Evolutionary conservation across 37 sponge, comb jelly and placozoan species (phyloP).

Genomic region (Theonella swinhoei): DNA sequence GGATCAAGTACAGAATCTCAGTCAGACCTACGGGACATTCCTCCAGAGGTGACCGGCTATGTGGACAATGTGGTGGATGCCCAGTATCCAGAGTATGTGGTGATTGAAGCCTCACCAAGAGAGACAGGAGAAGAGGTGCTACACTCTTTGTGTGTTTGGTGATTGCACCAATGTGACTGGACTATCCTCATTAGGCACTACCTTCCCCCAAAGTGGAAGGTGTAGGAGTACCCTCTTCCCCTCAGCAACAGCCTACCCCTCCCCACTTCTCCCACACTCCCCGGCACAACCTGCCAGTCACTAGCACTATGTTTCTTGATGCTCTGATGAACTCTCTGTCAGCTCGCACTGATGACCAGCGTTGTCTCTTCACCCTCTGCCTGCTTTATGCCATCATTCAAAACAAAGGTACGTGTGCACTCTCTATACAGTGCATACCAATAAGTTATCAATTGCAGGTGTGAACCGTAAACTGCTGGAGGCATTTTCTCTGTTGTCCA

Average conservation of each 20-base stretch:
- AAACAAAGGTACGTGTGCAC: constrained; percentile 43
- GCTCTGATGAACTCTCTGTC: constrained; percentile 50
- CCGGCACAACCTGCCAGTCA: constrained; percentile 29
- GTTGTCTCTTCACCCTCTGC: constrained; percentile 59
- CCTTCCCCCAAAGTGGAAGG: no score
- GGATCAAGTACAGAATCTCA: constrained; percentile 49
- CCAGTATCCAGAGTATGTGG: constrained; percentile 44
- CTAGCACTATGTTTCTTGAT: constrained; percentile 32
- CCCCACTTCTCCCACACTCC: constrained; percentile 1
- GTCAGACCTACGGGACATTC: background rate
- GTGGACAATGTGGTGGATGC: constrained; percentile 15
- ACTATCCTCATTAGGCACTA: no score
- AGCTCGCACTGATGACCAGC: constrained; percentile 45
- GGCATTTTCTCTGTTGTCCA: constrained; percentile 45
- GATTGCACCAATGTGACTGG: background rate
- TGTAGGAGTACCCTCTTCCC: no score
- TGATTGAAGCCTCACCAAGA: constrained; percentile 38
- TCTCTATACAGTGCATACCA: background rate
- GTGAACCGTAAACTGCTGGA: constrained; percentile 50
- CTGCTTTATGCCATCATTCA: constrained; percentile 46
- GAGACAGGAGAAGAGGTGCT: background rate
- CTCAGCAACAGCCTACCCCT: no score
- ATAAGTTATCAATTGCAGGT: constrained; percentile 17
- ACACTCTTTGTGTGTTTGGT: background rate
- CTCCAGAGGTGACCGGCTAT: constrained; percentile 6